Evolutionary conservation across 2,797 vertebrate species (phyloP).

Genomic region (Chaenodraco wilsoni): DNA sequence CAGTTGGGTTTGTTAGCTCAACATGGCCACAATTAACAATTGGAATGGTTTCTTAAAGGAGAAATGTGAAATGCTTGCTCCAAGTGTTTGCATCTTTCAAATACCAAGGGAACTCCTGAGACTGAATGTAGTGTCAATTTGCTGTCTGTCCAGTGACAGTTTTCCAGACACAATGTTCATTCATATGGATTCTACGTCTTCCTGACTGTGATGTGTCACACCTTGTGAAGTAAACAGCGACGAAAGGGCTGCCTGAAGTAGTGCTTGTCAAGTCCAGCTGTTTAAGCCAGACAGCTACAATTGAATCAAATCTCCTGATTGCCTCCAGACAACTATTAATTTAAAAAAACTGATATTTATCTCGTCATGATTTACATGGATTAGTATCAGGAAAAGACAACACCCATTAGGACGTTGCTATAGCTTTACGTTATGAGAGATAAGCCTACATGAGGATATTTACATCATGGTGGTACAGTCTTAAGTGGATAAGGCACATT

Average conservation of each 20-base stretch:
- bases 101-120: constrained; percentile 22
- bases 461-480: neutral
- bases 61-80: neutral
- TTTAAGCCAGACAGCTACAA: constrained; percentile 27
- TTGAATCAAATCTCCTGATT: constrained; percentile 20
- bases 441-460: constrained; percentile 10
- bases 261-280: constrained; percentile 44
- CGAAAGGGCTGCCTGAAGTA: constrained; percentile 30
- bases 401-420: neutral
- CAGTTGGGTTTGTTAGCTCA: constrained; percentile 23
- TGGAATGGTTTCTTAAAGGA: neutral
- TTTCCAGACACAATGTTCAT: constrained; percentile 24
- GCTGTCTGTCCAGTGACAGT: neutral
- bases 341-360: constrained; percentile 24
- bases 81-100: constrained; percentile 26
- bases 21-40: constrained; percentile 8
- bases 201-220: constrained; percentile 41
- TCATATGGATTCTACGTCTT: constrained; percentile 34
- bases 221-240: constrained; percentile 32
- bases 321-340: constrained; percentile 1
- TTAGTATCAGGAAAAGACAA: neutral
- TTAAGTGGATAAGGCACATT: constrained; percentile 5
- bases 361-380: constrained; percentile 12
- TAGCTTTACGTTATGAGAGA: constrained; percentile 5
- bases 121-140: constrained; percentile 14